Conservation (phyloP, 53 echinoderm and acorn worm species). For the Arbacia lixula region DNA sequence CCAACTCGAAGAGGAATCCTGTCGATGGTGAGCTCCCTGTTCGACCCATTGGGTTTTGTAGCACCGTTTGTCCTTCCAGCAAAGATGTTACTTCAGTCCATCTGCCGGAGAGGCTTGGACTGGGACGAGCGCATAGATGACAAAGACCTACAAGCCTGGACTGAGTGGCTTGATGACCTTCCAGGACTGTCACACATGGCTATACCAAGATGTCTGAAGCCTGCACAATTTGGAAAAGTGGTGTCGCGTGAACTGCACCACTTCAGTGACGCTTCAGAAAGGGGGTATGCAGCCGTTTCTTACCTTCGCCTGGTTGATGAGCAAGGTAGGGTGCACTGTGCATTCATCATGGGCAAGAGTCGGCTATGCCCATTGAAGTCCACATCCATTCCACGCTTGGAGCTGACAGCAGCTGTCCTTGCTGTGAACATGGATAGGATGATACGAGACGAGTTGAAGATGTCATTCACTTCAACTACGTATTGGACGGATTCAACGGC, state of each 20-base stretch:
- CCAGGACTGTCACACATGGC: constrained; percentile 32
- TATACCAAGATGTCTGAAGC: constrained; percentile 55
- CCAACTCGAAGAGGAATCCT: constrained; percentile 71
- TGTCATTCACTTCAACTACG: constrained; percentile 17
- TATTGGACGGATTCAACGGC: constrained; percentile 61
- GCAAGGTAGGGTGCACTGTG: constrained; percentile 31
- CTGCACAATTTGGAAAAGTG: background rate
- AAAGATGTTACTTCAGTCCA: constrained; percentile 66
- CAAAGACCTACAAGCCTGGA: constrained; percentile 8
- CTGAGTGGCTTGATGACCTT: constrained; percentile 47
- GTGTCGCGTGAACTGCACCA: constrained; percentile 27
- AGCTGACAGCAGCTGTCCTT: constrained; percentile 62
- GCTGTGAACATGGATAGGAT: constrained; percentile 23
- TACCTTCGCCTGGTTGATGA: constrained; percentile 54
- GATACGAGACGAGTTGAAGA: constrained; percentile 30
- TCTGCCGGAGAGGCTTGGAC: constrained; percentile 53
- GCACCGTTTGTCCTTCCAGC: constrained; percentile 68
- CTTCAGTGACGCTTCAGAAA: constrained; percentile 66
- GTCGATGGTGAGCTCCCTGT: constrained; percentile 63
- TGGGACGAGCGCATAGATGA: constrained; percentile 66
- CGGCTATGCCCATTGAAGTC: constrained; percentile 64
- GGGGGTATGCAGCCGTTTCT: constrained; percentile 65
- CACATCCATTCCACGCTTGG: constrained; percentile 59
- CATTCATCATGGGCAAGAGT: constrained; percentile 67
- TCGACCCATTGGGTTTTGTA: constrained; percentile 75